Evolutionary conservation across 2,797 vertebrate species (phyloP).

Genomic region (Aotus griseimembra): DNA sequence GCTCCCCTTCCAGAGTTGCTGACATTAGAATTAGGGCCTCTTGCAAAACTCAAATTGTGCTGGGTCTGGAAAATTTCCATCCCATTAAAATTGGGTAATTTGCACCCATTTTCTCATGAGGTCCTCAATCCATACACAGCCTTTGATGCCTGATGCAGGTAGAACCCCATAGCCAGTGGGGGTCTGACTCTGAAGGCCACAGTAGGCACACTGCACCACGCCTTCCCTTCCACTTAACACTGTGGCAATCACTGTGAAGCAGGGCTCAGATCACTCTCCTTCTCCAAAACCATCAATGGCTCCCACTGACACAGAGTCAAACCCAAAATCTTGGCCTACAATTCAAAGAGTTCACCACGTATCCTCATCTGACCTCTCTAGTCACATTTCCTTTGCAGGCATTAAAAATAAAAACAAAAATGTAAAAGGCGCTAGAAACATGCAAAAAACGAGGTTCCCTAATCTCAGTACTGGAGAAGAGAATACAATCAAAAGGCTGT

Average conservation of each 20-base stretch:
- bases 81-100: background rate
- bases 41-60: background rate
- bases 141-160: rapidly evolving
- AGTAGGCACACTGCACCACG: rapidly evolving
- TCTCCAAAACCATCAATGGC: background rate
- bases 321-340: background rate
- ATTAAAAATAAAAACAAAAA: conserved; percentile 3
- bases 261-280: too few relatives aligned
- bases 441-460: background rate
- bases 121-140: too few relatives aligned
- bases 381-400: background rate
- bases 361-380: background rate
- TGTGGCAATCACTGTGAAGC: background rate
- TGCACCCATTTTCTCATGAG: background rate
- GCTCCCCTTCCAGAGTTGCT: rapidly evolving
- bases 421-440: background rate
- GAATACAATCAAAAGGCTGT: background rate
- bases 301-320: background rate
- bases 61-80: background rate
- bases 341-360: background rate
- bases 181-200: background rate
- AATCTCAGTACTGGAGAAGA: too few relatives aligned
- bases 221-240: too few relatives aligned
- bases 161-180: background rate
- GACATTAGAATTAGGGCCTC: background rate